Base-by-base conservation (phyloP, 1,140 invertebrate species). In the Dryas iulia region DNA sequence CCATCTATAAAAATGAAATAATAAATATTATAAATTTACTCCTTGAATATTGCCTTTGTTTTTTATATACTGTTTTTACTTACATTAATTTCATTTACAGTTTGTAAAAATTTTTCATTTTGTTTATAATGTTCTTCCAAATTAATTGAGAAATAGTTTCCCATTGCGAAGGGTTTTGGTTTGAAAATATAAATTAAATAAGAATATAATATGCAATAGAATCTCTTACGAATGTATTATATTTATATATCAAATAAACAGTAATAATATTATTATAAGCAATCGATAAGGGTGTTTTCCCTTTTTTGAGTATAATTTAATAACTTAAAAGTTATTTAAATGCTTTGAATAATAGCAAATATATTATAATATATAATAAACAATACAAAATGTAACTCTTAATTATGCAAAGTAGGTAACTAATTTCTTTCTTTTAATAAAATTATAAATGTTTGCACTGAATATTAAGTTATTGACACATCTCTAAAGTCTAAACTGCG, bases 71-170 rank as follows among this genome's bases (percentile, higher is more conserved):
- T 39, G 4, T 10, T 47, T 47, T 8, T 21, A 76, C 78, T 82
- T 87, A 95, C 95, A 80, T 94, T 93, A 66, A 95, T 92, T 83
- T 93, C 93, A 74, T 95, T 95, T 69, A 94, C 93, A 77, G 94
- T 93, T 68, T 95, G 87, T 84, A 96, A 94, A 77, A 95, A 95
- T 73, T 95, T 94, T 87, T 96, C 95, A 87, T 96, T 95, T 82
- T 94, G 95, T 78, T 93, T 94, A 69, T 94, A 91, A 54, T 91
- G 89, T 59, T 92, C 90, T 79, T 92, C 92, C 77, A 92, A 82
- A 39, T 91, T 90, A 3, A 86, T 72, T 33, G 84, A 84, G 10
- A 89, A 75, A 26, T 80, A 81, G 28, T 79, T 84, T 0, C 89
- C 89, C 89, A 89, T 91, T 69, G 71, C n/a, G n/a, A n/a, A n/a